These are phyloP conservation scores for Stigmatopora argus DNA, from an alignment of 2,113 vertebrate species.

Conservation along the genomic window DNA sequence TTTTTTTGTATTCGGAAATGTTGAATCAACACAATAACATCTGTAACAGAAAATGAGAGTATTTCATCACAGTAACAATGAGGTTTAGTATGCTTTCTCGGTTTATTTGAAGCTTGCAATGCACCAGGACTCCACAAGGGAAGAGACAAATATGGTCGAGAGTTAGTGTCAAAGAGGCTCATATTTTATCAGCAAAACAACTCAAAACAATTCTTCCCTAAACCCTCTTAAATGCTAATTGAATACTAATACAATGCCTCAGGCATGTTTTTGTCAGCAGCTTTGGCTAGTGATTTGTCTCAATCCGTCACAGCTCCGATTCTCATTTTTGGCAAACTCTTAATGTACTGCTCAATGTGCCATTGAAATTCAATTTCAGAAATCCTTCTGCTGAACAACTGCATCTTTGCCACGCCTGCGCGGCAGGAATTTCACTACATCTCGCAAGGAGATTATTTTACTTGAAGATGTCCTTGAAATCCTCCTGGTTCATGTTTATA, in stretches of 20 bases:
- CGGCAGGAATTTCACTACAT: constrained; percentile 28
- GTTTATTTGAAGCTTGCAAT: constrained; percentile 49
- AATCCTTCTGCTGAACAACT: constrained; percentile 53
- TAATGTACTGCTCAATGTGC: constrained; percentile 59
- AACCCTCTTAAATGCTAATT: constrained; percentile 75
- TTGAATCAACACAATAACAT: constrained; percentile 27
- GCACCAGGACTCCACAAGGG: constrained; percentile 49
- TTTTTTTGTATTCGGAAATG: constrained; percentile 11
- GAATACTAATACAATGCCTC: constrained; percentile 71
- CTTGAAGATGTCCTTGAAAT: constrained; percentile 18
- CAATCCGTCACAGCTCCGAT: constrained; percentile 67
- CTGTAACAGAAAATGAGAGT: constrained; percentile 33
- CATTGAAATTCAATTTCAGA: constrained; percentile 67
- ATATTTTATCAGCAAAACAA: constrained; percentile 71
- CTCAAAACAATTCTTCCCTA: constrained; percentile 65
- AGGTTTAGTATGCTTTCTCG: constrained; percentile 42
- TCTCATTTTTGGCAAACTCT: constrained; percentile 60
- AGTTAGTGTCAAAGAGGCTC: constrained; percentile 64
- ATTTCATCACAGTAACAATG: constrained; percentile 36
- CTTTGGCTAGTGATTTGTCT: constrained; percentile 73
- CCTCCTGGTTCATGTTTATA: neutral
- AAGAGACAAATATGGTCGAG: constrained; percentile 62
- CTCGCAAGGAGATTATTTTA: constrained; percentile 22
- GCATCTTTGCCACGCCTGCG: constrained; percentile 34
- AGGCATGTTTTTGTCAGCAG: constrained; percentile 72